Percentiles rank a stretch among this genome's conserved stretches.
Evolutionary conservation across 1,140 invertebrate genomes (phyloP).

Genomic region (Atta cephalotes): DNA sequence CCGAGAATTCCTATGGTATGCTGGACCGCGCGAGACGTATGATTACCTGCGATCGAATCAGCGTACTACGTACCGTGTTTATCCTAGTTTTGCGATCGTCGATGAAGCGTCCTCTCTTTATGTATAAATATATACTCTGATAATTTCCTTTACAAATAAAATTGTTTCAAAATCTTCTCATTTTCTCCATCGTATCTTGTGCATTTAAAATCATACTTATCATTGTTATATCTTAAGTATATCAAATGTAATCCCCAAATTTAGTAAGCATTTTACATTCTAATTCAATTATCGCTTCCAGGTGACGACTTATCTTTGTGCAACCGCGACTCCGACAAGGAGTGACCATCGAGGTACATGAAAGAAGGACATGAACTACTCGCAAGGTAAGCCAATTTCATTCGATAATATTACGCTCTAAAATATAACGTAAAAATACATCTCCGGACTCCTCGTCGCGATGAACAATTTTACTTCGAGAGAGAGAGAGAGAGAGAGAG

Average conservation of each 20-base stretch:
- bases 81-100: background rate
- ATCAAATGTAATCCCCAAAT: background rate
- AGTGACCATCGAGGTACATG: conserved; percentile 84
- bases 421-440: conserved; percentile 4
- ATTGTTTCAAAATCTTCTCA: background rate
- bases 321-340: conserved; percentile 81
- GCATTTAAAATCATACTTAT: background rate
- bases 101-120: background rate
- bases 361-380: conserved; percentile 86
- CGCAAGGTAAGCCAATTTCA: conserved; percentile 82
- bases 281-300: conserved; percentile 69
- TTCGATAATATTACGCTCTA: conserved; percentile 1
- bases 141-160: background rate
- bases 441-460: background rate
- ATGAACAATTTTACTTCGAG: background rate
- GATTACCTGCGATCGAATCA: conserved; percentile 48
- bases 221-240: background rate
- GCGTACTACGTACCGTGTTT: background rate
- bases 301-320: conserved; percentile 73
- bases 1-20: conserved; percentile 36
- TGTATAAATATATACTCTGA: background rate
- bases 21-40: conserved; percentile 1
- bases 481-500: no score
- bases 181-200: background rate
- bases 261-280: background rate